Conservation (phyloP, 35 echinoderm and acorn worm species). For the Ptychodera flava region DNA sequence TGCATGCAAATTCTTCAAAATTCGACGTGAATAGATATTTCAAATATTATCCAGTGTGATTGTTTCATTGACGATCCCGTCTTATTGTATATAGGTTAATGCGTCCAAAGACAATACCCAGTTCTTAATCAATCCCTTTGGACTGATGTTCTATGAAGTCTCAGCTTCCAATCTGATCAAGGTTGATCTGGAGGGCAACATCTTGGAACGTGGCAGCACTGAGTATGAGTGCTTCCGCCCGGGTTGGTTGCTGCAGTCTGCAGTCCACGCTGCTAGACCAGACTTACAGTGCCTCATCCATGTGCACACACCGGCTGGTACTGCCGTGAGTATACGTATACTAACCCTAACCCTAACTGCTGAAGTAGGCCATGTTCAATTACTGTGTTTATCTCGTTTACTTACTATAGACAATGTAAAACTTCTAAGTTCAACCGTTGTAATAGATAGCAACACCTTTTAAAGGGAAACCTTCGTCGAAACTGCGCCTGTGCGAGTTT, state of each 20-base stretch:
- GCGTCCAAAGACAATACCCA: conserved; percentile 75
- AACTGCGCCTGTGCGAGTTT: too few species aligned
- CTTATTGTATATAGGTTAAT: conserved; percentile 65
- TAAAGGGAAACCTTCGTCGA: too few species aligned
- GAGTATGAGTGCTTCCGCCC: conserved; percentile 63
- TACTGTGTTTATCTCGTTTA: too few species aligned
- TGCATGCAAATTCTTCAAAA: too few species aligned
- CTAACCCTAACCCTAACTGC: too few species aligned
- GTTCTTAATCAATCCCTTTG: conserved; percentile 97
- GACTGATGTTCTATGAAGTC: conserved; percentile 88
- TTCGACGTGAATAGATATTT: too few species aligned
- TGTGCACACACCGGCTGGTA: conserved; percentile 67
- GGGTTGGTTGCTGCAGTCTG: conserved; percentile 91
- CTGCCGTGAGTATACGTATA: conserved; percentile 87
- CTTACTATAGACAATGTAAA: too few species aligned
- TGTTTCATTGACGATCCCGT: too few species aligned
- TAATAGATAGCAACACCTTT: too few species aligned
- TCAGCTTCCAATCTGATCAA: conserved; percentile 93
- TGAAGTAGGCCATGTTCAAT: too few species aligned
- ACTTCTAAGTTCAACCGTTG: too few species aligned
- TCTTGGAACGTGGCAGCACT: conserved; percentile 73
- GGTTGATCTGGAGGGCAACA: conserved; percentile 78
- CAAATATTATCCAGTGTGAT: too few species aligned
- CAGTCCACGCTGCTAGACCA: conserved; percentile 88
- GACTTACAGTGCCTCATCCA: conserved; percentile 88